Conservation (phyloP, 2,888 invertebrate genomes). For the Caenorhabditis becei region DNA sequence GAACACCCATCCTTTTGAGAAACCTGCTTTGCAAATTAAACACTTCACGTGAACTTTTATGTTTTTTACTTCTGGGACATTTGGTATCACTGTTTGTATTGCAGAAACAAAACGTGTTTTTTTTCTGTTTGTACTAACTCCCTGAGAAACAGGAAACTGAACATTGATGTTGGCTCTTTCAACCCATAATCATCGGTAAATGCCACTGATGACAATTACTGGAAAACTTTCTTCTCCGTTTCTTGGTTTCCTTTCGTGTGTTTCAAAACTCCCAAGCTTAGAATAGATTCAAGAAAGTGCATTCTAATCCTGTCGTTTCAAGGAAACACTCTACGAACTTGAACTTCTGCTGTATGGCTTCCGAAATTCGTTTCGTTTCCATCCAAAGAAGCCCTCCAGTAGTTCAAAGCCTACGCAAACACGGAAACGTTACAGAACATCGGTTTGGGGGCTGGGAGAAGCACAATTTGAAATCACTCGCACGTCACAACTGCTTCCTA, state of each 20-base stretch:
- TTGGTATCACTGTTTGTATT: too few relatives aligned
- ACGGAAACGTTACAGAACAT: background rate
- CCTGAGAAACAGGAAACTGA: background rate
- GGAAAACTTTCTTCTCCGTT: background rate
- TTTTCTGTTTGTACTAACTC: background rate
- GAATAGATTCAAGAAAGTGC: background rate
- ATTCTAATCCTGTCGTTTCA: background rate
- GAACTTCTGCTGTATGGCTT: conserved; percentile 5
- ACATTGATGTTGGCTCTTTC: background rate
- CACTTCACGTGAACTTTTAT: conserved; percentile 17
- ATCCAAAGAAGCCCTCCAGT: background rate
- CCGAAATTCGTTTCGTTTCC: background rate
- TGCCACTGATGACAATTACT: background rate
- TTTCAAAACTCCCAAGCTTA: background rate
- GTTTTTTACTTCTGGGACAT: background rate
- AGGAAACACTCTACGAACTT: background rate
- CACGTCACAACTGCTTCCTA: background rate
- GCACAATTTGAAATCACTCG: background rate
- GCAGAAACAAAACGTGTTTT: too few relatives aligned
- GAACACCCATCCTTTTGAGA: conserved; percentile 47
- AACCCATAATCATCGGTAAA: background rate
- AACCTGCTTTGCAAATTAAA: background rate
- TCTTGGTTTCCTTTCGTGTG: background rate
- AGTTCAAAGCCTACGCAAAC: conserved; percentile 3
- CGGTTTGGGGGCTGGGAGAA: background rate